phyloP scores from a whole-genome alignment of 2,797 vertebrate species.

The Clarias platycephalus region DNA sequence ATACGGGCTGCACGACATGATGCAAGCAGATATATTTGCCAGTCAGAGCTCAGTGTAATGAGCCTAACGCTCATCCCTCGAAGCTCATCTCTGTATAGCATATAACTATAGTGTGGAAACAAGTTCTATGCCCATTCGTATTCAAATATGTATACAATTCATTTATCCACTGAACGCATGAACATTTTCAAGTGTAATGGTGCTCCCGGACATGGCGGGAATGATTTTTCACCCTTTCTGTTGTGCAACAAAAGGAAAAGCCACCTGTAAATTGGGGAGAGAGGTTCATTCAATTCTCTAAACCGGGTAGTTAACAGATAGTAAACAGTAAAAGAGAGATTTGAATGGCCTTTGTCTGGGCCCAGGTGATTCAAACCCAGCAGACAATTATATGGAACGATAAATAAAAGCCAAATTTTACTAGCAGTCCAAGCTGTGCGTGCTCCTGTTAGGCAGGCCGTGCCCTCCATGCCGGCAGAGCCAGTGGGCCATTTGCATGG shows the following conservation, averaged over 20 bases:
- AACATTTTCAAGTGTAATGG: conserved; percentile 4
- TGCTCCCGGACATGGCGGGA: conserved; percentile 1
- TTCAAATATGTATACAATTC: conserved; percentile 25
- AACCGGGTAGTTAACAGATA: conserved; percentile 59
- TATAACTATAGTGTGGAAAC: conserved; percentile 13
- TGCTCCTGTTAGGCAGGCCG: conserved; percentile 75
- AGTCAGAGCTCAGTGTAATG: conserved; percentile 65
- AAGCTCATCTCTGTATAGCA: conserved; percentile 27
- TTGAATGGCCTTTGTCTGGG: conserved; percentile 68
- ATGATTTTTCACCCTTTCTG: conserved; percentile 30
- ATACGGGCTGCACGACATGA: conserved; percentile 39
- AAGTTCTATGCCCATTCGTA: conserved; percentile 16
- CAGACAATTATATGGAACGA: conserved; percentile 60
- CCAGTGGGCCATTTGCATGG: conserved; percentile 75
- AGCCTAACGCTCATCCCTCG: conserved; percentile 43
- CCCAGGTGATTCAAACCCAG: conserved; percentile 58
- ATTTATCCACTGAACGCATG: conserved; percentile 15
- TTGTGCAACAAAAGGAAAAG: conserved; percentile 38
- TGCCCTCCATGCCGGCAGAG: conserved; percentile 67
- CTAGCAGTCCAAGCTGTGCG: conserved; percentile 75
- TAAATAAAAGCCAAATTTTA: conserved; percentile 70
- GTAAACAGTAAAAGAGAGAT: conserved; percentile 55
- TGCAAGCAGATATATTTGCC: conserved; percentile 61
- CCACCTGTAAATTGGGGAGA: conserved; percentile 41
- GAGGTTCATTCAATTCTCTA: conserved; percentile 43